A percentile compares a stretch with the other conserved stretches of the same genome.
Conservation (phyloP, 2,888 invertebrate species). For the Parnassius glacialis region DNA sequence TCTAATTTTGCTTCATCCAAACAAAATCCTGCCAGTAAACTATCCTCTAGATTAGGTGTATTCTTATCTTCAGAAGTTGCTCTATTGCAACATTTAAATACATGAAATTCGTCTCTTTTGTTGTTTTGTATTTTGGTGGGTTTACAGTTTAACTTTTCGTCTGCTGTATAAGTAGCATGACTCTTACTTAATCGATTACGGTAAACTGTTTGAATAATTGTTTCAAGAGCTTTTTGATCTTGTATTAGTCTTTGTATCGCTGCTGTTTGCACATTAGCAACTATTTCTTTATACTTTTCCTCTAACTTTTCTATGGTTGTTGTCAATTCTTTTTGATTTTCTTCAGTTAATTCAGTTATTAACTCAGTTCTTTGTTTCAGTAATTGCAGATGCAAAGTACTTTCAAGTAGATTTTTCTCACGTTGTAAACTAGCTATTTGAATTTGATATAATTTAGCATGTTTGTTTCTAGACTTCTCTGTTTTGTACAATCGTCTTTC, state of each 20-base stretch:
- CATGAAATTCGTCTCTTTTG: constrained; percentile 25
- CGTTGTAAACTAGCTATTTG: constrained; percentile 58
- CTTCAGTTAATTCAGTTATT: constrained; percentile 54
- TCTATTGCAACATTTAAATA: constrained; percentile 41
- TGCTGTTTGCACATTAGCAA: constrained; percentile 67
- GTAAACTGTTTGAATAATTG: constrained; percentile 59
- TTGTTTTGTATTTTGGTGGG: constrained; percentile 45
- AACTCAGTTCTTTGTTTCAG: constrained; percentile 63
- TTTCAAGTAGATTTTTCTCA: constrained; percentile 64
- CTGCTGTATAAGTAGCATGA: constrained; percentile 26
- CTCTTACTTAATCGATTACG: constrained; percentile 43
- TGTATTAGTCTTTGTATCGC: constrained; percentile 67
- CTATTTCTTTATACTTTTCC: constrained; percentile 66
- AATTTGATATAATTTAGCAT: constrained; percentile 51
- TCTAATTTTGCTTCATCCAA: constrained; percentile 59
- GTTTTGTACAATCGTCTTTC: constrained; percentile 61
- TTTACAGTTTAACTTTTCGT: constrained; percentile 42
- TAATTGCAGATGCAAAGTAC: constrained; percentile 63
- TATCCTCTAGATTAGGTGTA: constrained; percentile 39
- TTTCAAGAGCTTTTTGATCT: constrained; percentile 64
- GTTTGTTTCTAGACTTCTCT: constrained; percentile 60
- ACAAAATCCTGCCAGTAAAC: constrained; percentile 51
- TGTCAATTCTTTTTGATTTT: constrained; percentile 58
- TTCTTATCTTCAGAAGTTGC: constrained; percentile 25
- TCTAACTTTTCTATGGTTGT: constrained; percentile 62